These are phyloP conservation scores for Sarcophilus harrisii DNA, from an alignment of 2,797 vertebrate genomes.

Conservation along the genomic window DNA sequence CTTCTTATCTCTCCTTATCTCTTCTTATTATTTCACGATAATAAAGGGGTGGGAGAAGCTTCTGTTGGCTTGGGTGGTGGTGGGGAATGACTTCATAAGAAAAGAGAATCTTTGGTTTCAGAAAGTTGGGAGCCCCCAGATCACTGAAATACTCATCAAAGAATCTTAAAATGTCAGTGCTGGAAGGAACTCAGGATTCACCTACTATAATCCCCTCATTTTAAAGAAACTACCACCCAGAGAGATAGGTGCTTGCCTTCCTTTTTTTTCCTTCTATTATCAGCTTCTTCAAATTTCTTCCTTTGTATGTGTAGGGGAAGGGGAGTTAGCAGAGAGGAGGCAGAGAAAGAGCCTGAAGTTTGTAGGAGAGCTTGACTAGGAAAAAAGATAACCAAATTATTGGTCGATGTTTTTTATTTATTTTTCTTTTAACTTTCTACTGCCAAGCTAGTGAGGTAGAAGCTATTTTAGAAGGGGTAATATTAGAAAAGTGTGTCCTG, in stretches of 20 bases:
- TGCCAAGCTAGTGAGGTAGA: not conserved
- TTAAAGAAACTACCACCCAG: not conserved
- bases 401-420: not conserved
- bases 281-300: not conserved
- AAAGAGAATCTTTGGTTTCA: not conserved
- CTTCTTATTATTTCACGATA: not conserved
- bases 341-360: not conserved
- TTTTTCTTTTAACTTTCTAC: not conserved
- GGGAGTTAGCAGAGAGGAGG: not conserved
- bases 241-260: not conserved
- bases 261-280: not conserved
- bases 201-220: not conserved
- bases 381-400: not conserved
- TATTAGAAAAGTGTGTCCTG: constrained; percentile 14
- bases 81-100: not conserved
- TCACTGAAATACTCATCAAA: not conserved
- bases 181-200: not conserved
- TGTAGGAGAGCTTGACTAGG: not conserved
- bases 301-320: not conserved
- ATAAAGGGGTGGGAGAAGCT: not conserved
- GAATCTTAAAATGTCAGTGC: not conserved
- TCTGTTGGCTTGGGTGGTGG: not conserved
- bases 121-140: not conserved
- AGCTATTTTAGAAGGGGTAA: constrained; percentile 3
- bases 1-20: not conserved